Percentiles rank a stretch among this genome's conserved stretches.
Evolutionary conservation across 2,888 invertebrate species (phyloP).

Genomic region (Euplagia quadripunctaria): DNA sequence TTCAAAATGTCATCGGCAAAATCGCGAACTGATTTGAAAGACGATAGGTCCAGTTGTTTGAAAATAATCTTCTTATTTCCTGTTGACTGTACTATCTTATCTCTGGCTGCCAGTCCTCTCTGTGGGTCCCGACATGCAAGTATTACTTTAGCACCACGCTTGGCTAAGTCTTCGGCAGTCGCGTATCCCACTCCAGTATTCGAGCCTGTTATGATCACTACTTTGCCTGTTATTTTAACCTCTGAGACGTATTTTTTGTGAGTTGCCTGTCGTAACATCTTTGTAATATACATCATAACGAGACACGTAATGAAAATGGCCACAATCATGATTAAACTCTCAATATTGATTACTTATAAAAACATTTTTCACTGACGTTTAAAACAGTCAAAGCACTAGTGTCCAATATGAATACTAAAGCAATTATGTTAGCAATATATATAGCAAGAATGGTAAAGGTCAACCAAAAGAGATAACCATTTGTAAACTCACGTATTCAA

Average conservation of each 20-base stretch:
- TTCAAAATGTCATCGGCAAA: constrained; percentile 92
- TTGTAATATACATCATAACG: constrained; percentile 2
- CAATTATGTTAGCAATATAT: neutral
- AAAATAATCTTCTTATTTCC: constrained; percentile 89
- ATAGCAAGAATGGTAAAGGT: too few relatives aligned
- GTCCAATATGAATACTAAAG: neutral
- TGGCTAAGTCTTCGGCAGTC: constrained; percentile 73
- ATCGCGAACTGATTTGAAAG: constrained; percentile 90
- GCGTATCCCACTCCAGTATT: constrained; percentile 72
- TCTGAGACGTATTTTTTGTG: constrained; percentile 30
- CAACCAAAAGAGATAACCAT: too few relatives aligned
- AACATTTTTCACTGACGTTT: neutral
- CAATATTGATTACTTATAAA: neutral
- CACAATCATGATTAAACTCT: neutral
- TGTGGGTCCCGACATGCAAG: constrained; percentile 82
- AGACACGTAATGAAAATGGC: neutral
- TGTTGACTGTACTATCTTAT: constrained; percentile 88
- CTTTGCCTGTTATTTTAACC: constrained; percentile 57
- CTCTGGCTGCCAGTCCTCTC: constrained; percentile 71
- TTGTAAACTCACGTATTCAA: too few relatives aligned
- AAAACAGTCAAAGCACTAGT: neutral
- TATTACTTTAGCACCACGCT: constrained; percentile 83
- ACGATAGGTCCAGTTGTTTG: constrained; percentile 91
- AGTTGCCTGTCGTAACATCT: constrained; percentile 50
- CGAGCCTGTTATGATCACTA: constrained; percentile 71